A percentile compares a stretch with the other conserved stretches of the same genome.
Evolutionary conservation across 2,888 invertebrate genomes (phyloP).

Genomic region (Pandemis heparana): DNA sequence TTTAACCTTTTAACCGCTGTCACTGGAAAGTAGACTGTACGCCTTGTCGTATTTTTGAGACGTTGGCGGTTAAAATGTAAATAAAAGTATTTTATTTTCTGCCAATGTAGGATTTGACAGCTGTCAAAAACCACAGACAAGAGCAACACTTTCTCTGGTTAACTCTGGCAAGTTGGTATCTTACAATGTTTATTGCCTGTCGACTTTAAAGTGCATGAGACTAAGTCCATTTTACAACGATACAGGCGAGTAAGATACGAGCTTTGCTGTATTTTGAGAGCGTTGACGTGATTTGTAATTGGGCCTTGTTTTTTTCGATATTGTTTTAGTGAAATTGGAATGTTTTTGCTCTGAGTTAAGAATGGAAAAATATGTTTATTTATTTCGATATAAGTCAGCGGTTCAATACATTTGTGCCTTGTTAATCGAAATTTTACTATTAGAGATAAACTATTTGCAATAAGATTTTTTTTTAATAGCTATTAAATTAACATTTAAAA

Average conservation of each 20-base stretch:
- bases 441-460: constrained; percentile 32
- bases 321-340: constrained; percentile 19
- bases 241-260: neutral
- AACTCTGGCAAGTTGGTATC: neutral
- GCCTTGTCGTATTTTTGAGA: no score
- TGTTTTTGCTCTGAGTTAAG: neutral
- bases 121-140: constrained; percentile 10
- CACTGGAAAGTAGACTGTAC: neutral
- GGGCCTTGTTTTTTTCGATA: neutral
- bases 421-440: constrained; percentile 17
- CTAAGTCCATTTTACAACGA: neutral
- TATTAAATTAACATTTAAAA: constrained; percentile 3
- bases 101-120: constrained; percentile 13
- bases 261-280: neutral
- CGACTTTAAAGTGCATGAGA: neutral
- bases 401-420: constrained; percentile 37
- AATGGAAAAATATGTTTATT: constrained; percentile 9
- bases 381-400: neutral
- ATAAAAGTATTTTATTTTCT: constrained; percentile 3
- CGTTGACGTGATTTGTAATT: neutral
- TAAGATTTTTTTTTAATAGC: constrained; percentile 10
- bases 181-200: neutral
- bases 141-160: neutral
- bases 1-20: neutral
- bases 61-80: neutral